Conservation (phyloP, 2,113 vertebrate species). For the Pollimyrus isidori region DNA sequence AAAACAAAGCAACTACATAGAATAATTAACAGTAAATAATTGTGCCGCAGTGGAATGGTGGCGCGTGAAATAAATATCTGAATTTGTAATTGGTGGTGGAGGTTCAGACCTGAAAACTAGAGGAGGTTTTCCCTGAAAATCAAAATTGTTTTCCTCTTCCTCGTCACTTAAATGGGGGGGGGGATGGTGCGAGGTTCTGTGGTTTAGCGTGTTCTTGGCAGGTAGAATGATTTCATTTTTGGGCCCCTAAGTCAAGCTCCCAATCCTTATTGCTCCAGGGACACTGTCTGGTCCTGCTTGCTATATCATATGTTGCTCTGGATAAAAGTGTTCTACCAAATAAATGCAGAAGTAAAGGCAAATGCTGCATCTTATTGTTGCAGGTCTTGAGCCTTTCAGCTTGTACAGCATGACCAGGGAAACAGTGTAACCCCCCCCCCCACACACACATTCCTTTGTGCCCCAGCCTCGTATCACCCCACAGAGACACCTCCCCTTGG, state of each 20-base stretch:
- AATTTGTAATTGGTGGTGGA: neutral
- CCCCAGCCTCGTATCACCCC: neutral
- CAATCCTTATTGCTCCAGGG: neutral
- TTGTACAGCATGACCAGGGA: neutral
- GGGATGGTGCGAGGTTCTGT: neutral
- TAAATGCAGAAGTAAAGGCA: neutral
- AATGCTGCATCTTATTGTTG: neutral
- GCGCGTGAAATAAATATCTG: neutral
- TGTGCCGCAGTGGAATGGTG: neutral
- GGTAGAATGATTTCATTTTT: neutral
- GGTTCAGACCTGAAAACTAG: too few relatives aligned
- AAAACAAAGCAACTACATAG: neutral
- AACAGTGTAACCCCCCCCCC: neutral
- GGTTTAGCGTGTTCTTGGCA: neutral
- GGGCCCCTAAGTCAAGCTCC: neutral
- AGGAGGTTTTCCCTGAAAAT: neutral
- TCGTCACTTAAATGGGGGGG: neutral
- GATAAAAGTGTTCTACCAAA: neutral
- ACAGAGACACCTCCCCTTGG: constrained; percentile 2
- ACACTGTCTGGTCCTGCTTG: neutral
- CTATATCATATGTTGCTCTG: neutral
- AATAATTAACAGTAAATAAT: neutral
- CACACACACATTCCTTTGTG: neutral
- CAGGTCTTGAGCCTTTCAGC: neutral
- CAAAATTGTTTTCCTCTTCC: neutral